These are phyloP conservation scores for Cantharis flavilabris DNA, from an alignment of 2,888 invertebrate species.

Conservation along the genomic window DNA sequence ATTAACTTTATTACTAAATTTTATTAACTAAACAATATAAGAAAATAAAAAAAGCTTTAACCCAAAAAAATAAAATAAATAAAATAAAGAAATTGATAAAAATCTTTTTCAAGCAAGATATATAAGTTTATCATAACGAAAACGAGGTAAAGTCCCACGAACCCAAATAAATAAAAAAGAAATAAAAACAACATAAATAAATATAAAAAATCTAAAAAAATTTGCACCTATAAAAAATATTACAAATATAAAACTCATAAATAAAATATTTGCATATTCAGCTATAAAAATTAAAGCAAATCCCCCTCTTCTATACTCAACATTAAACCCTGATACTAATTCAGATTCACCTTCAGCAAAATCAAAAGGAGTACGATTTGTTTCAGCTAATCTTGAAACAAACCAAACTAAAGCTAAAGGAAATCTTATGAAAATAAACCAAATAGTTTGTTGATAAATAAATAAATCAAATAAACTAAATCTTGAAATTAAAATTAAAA, in stretches of 20 bases:
- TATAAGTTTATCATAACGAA: slow-evolving; percentile 78
- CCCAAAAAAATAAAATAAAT: slow-evolving; percentile 63
- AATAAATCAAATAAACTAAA: slow-evolving; percentile 61
- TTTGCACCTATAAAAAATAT: slow-evolving; percentile 64
- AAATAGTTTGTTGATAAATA: slow-evolving; percentile 58
- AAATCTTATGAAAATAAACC: slow-evolving; percentile 61
- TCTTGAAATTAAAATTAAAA: slow-evolving; percentile 62
- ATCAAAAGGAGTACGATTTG: slow-evolving; percentile 78
- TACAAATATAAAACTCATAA: slow-evolving; percentile 66
- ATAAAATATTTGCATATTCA: slow-evolving; percentile 72
- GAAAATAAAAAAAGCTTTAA: slow-evolving; percentile 57
- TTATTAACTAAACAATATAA: slow-evolving; percentile 51
- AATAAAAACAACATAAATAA: slow-evolving; percentile 62
- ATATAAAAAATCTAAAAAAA: slow-evolving; percentile 58
- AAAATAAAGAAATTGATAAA: slow-evolving; percentile 68
- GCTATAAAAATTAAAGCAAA: slow-evolving; percentile 77
- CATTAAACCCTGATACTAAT: slow-evolving; percentile 79
- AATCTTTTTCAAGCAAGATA: slow-evolving; percentile 68
- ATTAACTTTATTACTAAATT: slow-evolving; percentile 63
- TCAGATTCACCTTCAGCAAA: slow-evolving; percentile 80
- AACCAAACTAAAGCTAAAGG: slow-evolving; percentile 53
- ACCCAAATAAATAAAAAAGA: slow-evolving; percentile 69
- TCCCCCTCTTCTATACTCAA: slow-evolving; percentile 72
- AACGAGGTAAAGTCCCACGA: slow-evolving; percentile 70
- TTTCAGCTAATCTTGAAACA: slow-evolving; percentile 67